Percentiles rank a stretch among this genome's conserved stretches.
Conservation (phyloP, 2,797 vertebrate genomes). For the Cuculus canorus region DNA sequence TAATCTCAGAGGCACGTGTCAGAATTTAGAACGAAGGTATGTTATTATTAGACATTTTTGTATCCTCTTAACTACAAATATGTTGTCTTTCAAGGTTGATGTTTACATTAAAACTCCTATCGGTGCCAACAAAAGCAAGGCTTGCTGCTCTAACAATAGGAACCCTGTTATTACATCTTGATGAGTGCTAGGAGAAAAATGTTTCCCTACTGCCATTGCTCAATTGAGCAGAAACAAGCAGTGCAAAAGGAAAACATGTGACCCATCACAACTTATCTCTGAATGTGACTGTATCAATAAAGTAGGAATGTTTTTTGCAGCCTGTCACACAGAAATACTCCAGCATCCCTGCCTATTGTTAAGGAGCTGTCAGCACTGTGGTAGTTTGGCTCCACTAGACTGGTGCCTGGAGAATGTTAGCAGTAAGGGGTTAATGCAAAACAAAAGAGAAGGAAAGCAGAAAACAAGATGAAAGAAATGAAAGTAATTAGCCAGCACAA, state of each 20-base stretch:
- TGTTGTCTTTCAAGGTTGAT: not conserved
- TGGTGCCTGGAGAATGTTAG: not conserved
- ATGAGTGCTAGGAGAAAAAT: conserved; percentile 39
- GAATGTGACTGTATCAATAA: not conserved
- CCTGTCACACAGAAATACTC: not conserved
- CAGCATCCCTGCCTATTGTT: not conserved
- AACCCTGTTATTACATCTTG: conserved; percentile 51
- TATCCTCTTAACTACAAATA: conserved; percentile 1
- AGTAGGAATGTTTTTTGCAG: not conserved
- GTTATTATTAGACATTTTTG: conserved; percentile 27
- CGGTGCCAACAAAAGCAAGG: conserved; percentile 32
- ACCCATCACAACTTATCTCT: conserved; percentile 11
- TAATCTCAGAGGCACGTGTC: not conserved
- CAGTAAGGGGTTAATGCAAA: conserved; percentile 9
- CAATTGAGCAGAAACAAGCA: not conserved
- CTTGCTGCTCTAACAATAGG: conserved; percentile 37
- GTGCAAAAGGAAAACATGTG: not conserved
- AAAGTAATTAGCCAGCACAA: conserved; percentile 47
- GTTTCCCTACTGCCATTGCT: conserved; percentile 44
- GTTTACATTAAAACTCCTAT: conserved; percentile 34
- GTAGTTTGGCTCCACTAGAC: not conserved
- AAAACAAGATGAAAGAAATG: conserved; percentile 53
- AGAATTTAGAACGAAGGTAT: not conserved
- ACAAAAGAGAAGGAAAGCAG: not conserved
- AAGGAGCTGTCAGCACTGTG: rapidly evolving